Conservation (phyloP, 1,140 invertebrate species). For the Anastrepha ludens region DNA sequence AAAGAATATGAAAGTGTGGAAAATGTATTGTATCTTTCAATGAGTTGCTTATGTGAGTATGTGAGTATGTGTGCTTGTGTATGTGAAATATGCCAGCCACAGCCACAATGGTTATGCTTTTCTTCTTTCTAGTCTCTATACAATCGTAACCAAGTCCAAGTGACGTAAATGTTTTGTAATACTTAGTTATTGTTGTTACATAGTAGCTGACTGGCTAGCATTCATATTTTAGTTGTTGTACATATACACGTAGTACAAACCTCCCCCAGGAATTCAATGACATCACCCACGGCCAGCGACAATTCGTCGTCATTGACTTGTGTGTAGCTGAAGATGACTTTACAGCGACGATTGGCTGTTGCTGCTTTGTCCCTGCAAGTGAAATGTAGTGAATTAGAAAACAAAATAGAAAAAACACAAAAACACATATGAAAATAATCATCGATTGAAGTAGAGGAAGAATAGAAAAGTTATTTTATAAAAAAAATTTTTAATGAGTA, state of each 20-base stretch:
- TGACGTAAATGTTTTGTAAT: conserved; percentile 34
- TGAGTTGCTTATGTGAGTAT: background rate
- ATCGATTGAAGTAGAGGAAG: too few relatives aligned
- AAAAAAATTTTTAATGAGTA: too few relatives aligned
- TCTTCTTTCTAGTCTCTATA: background rate
- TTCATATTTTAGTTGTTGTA: conserved; percentile 1
- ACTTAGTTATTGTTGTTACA: conserved; percentile 33
- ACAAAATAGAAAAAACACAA: conserved; percentile 12
- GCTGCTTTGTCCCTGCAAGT: conserved; percentile 74
- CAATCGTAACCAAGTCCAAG: background rate
- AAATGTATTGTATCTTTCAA: conserved; percentile 7
- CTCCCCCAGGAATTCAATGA: conserved; percentile 91
- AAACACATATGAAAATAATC: background rate
- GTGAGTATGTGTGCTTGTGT: background rate
- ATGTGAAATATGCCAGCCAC: background rate
- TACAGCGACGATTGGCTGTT: conserved; percentile 80
- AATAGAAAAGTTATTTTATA: too few relatives aligned
- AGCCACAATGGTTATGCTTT: background rate
- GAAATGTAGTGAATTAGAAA: conserved; percentile 28
- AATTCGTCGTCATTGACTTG: conserved; percentile 95
- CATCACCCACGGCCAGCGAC: conserved; percentile 87
- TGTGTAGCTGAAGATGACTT: conserved; percentile 92
- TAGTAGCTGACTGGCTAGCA: conserved; percentile 25
- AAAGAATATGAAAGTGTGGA: conserved; percentile 49
- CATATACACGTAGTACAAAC: conserved; percentile 74